These are phyloP conservation scores for Latrodectus elegans DNA, from an alignment of 2,888 invertebrate genomes.

Conservation along the genomic window DNA sequence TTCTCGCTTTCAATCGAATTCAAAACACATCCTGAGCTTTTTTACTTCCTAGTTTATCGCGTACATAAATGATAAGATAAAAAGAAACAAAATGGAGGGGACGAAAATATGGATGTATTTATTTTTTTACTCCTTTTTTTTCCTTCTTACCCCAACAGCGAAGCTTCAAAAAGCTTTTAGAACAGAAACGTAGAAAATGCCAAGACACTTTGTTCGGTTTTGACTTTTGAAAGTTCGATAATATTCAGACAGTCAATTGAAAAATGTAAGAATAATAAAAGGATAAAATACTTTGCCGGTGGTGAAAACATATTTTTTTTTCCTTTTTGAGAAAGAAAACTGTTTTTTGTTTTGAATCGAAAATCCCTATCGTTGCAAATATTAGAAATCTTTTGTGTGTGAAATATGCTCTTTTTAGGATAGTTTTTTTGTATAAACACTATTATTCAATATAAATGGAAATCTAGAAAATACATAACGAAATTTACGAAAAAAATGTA, in stretches of 20 bases:
- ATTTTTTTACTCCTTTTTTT: constrained; percentile 29
- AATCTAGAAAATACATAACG: too few species aligned
- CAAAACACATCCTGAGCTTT: constrained; percentile 47
- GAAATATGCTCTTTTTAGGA: too few species aligned
- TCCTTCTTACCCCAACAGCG: background rate
- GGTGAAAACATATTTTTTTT: constrained; percentile 7
- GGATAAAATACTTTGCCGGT: constrained; percentile 16
- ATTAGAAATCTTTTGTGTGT: too few species aligned
- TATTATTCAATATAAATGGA: too few species aligned
- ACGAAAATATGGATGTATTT: constrained; percentile 11
- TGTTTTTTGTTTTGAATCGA: background rate
- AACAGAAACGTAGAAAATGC: constrained; percentile 24
- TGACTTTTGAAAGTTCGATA: constrained; percentile 60
- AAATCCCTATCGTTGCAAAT: background rate
- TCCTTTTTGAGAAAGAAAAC: constrained; percentile 2
- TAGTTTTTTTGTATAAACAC: too few species aligned
- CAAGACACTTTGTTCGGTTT: constrained; percentile 26
- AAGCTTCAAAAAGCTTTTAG: constrained; percentile 62
- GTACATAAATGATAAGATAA: constrained; percentile 64
- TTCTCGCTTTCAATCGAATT: constrained; percentile 65
- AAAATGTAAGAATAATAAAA: constrained; percentile 41
- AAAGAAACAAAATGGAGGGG: constrained; percentile 25
- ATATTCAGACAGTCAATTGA: constrained; percentile 62
- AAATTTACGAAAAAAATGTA: too few species aligned
- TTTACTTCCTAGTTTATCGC: constrained; percentile 40